These are phyloP conservation scores for Calypte anna DNA, from an alignment of 2,113 vertebrate species.

Conservation along the genomic window DNA sequence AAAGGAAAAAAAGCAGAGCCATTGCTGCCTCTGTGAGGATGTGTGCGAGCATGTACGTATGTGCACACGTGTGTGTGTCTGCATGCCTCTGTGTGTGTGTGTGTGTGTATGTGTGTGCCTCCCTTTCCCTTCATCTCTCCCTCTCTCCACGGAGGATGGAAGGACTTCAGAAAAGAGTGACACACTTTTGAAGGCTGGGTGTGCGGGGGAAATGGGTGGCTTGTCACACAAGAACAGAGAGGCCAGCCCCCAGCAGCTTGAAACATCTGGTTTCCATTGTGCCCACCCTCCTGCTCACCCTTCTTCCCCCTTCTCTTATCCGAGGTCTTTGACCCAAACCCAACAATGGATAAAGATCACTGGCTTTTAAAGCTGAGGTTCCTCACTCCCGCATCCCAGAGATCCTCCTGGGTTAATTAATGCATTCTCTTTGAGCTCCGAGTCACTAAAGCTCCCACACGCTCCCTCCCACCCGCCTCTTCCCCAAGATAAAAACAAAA, in stretches of 20 bases:
- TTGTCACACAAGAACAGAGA: constrained; percentile 49
- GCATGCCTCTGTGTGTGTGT: too few species aligned
- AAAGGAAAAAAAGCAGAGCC: constrained; percentile 71
- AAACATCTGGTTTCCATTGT: constrained; percentile 92
- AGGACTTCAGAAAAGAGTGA: constrained; percentile 48
- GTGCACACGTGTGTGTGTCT: too few species aligned
- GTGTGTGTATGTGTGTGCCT: rapidly evolving
- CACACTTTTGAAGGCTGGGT: constrained; percentile 35
- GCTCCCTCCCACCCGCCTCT: constrained; percentile 16
- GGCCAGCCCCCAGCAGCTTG: constrained; percentile 70
- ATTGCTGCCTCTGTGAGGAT: constrained; percentile 41
- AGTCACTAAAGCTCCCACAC: constrained; percentile 6
- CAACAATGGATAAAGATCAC: constrained; percentile 81
- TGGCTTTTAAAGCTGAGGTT: constrained; percentile 78
- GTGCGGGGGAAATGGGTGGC: not conserved
- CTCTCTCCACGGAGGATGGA: constrained; percentile 39
- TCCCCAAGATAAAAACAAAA: constrained; percentile 52
- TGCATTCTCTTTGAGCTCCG: constrained; percentile 81
- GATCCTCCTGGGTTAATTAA: constrained; percentile 87
- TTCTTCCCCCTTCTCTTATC: constrained; percentile 64
- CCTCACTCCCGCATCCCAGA: constrained; percentile 73
- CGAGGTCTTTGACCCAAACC: constrained; percentile 83
- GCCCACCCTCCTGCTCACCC: constrained; percentile 47
- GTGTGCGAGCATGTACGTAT: not conserved
- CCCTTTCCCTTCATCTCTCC: not conserved